Conservation (phyloP, 1,140 invertebrate genomes). For the Idris sp. region DNA sequence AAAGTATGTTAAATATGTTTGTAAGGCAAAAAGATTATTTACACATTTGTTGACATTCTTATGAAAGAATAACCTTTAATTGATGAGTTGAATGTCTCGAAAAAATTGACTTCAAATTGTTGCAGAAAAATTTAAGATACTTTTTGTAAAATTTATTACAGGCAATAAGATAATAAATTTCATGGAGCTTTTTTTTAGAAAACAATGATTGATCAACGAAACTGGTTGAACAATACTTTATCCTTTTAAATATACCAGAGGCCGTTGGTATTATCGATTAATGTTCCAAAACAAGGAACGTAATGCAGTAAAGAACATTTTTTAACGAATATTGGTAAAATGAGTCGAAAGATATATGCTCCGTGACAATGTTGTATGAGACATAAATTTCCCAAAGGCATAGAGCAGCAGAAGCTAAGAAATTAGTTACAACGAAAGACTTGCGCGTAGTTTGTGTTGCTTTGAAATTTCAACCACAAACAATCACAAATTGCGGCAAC, state of each 20-base stretch:
- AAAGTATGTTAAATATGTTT: too few relatives aligned
- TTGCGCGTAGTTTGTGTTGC: constrained; percentile 11
- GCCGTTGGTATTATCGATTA: not conserved
- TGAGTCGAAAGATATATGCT: constrained; percentile 34
- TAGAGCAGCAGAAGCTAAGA: constrained; percentile 30
- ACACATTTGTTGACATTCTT: too few relatives aligned
- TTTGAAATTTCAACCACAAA: constrained; percentile 41
- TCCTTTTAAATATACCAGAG: not conserved
- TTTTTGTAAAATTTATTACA: too few relatives aligned
- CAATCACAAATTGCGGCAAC: constrained; percentile 41
- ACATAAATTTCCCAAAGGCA: constrained; percentile 47
- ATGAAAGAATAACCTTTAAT: too few relatives aligned
- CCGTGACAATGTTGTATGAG: constrained; percentile 15
- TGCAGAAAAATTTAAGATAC: too few relatives aligned
- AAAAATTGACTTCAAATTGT: too few relatives aligned
- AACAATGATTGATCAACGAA: not conserved
- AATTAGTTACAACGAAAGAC: constrained; percentile 48
- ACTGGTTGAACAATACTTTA: not conserved
- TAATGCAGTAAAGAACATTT: constrained; percentile 10
- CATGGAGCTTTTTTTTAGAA: too few relatives aligned
- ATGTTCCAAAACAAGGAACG: not conserved
- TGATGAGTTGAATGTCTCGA: too few relatives aligned
- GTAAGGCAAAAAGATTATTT: too few relatives aligned
- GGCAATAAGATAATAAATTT: too few relatives aligned
- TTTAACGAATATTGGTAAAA: constrained; percentile 29